A percentile compares a stretch with the other conserved stretches of the same genome.
These are phyloP conservation scores for Diabrotica virgifera DNA, from an alignment of 1,140 invertebrate genomes.

Conservation along the genomic window DNA sequence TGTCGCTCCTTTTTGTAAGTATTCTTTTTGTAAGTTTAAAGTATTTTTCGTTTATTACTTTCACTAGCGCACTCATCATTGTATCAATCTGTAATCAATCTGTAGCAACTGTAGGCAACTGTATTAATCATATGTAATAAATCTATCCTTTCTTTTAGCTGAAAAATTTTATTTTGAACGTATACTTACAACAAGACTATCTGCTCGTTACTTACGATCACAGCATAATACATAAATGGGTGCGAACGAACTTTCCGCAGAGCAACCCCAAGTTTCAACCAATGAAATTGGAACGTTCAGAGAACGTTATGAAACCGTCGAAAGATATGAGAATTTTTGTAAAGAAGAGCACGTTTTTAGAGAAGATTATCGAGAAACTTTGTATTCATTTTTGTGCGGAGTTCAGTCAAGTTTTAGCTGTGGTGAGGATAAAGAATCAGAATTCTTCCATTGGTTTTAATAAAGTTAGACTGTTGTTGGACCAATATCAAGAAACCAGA, in stretches of 20 bases:
- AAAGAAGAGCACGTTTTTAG: conserved; percentile 30
- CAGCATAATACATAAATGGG: conserved; percentile 58
- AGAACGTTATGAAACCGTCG: not conserved
- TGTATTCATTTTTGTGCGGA: conserved; percentile 62
- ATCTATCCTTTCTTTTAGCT: conserved; percentile 53
- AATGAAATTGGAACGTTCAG: not conserved
- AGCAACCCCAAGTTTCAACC: conserved; percentile 12
- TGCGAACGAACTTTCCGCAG: conserved; percentile 50
- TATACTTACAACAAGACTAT: conserved; percentile 66
- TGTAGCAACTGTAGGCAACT: no score
- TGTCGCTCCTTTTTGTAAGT: no score
- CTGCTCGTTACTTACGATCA: conserved; percentile 70
- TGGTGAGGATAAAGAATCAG: conserved; percentile 50
- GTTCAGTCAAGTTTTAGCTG: conserved; percentile 55
- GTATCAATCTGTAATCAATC: no score
- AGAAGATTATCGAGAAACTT: conserved; percentile 53
- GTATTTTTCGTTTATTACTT: no score
- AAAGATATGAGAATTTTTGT: not conserved
- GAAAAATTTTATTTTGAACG: conserved; percentile 62
- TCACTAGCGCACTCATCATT: no score
- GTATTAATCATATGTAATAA: not conserved
- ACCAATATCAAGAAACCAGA: conserved; percentile 58
- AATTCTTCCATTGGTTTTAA: conserved; percentile 58
- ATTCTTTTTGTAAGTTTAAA: no score
- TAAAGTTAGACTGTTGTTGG: conserved; percentile 60